These are phyloP conservation scores for Oceanites oceanicus DNA, from an alignment of 2,113 vertebrate species.

Conservation along the genomic window DNA sequence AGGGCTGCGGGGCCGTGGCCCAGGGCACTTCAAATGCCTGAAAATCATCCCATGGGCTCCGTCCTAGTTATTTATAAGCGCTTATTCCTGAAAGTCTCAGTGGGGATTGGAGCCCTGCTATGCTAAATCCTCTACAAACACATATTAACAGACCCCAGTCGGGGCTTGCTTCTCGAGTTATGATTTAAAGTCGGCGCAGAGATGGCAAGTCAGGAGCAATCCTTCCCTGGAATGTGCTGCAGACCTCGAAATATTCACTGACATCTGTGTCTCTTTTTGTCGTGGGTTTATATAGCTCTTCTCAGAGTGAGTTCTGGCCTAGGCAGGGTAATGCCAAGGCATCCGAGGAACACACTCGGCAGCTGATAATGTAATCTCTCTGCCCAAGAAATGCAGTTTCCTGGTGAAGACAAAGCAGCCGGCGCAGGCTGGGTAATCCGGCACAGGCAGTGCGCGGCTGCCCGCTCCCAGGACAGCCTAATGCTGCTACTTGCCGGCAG, in stretches of 20 bases:
- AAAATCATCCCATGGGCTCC: not conserved
- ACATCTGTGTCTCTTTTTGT: not conserved
- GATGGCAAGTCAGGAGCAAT: not conserved
- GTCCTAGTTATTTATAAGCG: not conserved
- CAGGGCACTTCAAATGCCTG: not conserved
- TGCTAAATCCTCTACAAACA: conserved; percentile 5
- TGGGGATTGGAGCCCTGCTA: not conserved
- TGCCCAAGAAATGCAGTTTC: not conserved
- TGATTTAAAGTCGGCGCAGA: not conserved
- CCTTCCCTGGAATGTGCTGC: not conserved
- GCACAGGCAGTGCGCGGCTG: not conserved
- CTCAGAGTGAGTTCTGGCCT: not conserved
- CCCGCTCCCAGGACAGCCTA: not conserved
- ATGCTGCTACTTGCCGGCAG: not conserved
- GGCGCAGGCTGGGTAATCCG: not conserved
- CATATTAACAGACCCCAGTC: not conserved
- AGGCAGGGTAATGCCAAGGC: not conserved
- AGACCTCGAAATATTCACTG: not conserved
- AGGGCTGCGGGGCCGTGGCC: not conserved
- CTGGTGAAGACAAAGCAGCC: not conserved
- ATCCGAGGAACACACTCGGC: rapidly evolving
- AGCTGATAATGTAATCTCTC: not conserved
- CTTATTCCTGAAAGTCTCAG: not conserved
- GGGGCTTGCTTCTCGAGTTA: not conserved
- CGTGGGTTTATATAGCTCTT: not conserved